Conservation (phyloP, 2,797 vertebrate genomes). For the Gouania willdenowi region DNA sequence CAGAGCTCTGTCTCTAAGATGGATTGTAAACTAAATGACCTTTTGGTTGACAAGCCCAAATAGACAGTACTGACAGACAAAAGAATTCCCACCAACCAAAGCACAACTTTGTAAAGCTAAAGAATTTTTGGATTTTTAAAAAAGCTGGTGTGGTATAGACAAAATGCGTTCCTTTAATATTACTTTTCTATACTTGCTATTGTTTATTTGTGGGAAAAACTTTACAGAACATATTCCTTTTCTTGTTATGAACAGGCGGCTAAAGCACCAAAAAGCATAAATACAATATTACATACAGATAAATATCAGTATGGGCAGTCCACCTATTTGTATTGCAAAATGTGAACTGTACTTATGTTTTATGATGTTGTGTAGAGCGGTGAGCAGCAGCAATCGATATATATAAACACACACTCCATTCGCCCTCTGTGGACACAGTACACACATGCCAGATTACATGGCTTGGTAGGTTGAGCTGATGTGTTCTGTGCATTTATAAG, state of each 20-base stretch:
- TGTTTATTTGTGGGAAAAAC: conserved; percentile 64
- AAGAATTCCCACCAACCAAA: too few relatives aligned
- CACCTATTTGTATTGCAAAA: too few relatives aligned
- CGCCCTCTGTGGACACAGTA: too few relatives aligned
- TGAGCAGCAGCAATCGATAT: too few relatives aligned
- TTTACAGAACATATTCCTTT: conserved; percentile 65
- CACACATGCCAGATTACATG: too few relatives aligned
- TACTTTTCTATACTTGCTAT: too few relatives aligned
- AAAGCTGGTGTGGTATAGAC: conserved; percentile 55
- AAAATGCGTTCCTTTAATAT: conserved; percentile 70
- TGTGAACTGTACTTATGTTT: too few relatives aligned
- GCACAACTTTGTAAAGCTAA: too few relatives aligned
- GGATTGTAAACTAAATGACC: conserved; percentile 37
- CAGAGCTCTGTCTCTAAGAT: conserved; percentile 24
- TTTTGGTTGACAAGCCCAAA: conserved; percentile 35
- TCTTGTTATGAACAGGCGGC: conserved; percentile 23
- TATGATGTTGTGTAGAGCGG: too few relatives aligned
- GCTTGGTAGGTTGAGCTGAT: too few relatives aligned
- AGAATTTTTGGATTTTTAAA: conserved; percentile 62
- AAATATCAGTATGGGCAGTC: background rate
- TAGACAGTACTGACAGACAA: conserved; percentile 38
- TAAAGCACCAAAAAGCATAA: conserved; percentile 22
- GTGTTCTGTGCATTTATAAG: too few relatives aligned
- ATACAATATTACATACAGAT: conserved; percentile 7
- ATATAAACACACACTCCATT: too few relatives aligned